Evolutionary conservation across 2,113 vertebrate genomes (phyloP), one percentile per base, ranked within the genome.

Genomic region (Megaceryle maxima): DNA sequence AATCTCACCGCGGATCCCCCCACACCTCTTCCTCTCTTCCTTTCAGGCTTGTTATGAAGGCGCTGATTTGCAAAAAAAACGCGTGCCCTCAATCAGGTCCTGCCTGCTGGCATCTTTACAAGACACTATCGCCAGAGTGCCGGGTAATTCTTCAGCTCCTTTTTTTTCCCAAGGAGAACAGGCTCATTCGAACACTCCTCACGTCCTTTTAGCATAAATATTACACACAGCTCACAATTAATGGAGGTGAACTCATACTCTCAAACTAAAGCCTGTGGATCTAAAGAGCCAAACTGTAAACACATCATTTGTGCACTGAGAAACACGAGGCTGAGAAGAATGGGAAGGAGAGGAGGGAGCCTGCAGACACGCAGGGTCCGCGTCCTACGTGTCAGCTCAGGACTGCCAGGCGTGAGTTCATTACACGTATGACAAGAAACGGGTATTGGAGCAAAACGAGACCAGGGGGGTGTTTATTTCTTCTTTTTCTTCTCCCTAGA

Each of bases 51-150:
- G 48, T 78, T 83, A 80, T 18, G 22, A 77, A 88, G 94, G 55
- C 3, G 43, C 92, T 84, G 87, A 90, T 79, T 56, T 91, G 92
- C 93, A 46, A 94, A 60, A 60, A 37, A 90, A 96, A 67, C 31
- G 68, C 24, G 77, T 67, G 4, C 67, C 89, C 60, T 92, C 83
- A 91, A 86, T 91, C 80, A 57, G 12, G 9, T 50, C 66, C 77
- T 48, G 68, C 68, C 81, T 62, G 44, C 39, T 77, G 93, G 80
- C 87, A 90, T 41, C 86, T 85, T 81, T 68, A 73, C 19, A 79
- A 62, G 88, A 24, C 77, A 28, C 57, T 37, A 29, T 13, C 70
- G 87, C 4, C 60, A 15, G 18, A 75, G 83, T 0, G 64, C 44
- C 6, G 68, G 87, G 55, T 48, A 26, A 79, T 64, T 26, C 66